Conservation (phyloP, 2,113 vertebrate species). For the Chaenocephalus aceratus region DNA sequence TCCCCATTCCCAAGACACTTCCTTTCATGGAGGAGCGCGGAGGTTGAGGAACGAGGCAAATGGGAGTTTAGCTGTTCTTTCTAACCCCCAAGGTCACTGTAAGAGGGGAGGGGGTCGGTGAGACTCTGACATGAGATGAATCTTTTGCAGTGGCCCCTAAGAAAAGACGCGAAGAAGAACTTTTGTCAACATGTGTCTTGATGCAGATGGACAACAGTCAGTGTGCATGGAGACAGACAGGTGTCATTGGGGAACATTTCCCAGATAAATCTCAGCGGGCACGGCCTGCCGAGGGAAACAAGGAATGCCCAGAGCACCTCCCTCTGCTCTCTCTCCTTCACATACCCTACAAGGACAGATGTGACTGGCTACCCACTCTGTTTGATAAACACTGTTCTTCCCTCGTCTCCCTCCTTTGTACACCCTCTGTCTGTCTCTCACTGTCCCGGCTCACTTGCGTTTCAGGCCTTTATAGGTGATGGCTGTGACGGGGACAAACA, state of each 20-base stretch:
- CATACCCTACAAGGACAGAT: conserved; percentile 84
- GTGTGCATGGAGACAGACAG: conserved; percentile 54
- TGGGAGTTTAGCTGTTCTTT: conserved; percentile 22
- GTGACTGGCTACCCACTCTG: conserved; percentile 75
- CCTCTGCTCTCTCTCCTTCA: conserved; percentile 59
- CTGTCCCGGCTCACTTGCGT: conserved; percentile 44
- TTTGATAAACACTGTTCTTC: conserved; percentile 81
- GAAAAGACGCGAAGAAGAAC: conserved; percentile 28
- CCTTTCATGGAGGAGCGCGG: conserved; percentile 59
- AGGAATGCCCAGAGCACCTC: conserved; percentile 68
- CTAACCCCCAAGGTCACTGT: conserved; percentile 27
- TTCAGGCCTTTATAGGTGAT: conserved; percentile 64
- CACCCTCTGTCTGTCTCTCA: conserved; percentile 53
- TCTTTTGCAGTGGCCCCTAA: conserved; percentile 1
- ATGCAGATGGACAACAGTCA: conserved; percentile 28
- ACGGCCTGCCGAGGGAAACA: conserved; percentile 53
- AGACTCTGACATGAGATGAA: neutral
- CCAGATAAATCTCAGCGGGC: conserved; percentile 48
- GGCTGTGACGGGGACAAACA: conserved; percentile 31
- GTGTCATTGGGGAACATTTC: conserved; percentile 64
- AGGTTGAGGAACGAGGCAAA: conserved; percentile 34
- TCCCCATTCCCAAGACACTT: conserved; percentile 40
- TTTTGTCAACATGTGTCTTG: conserved; percentile 19
- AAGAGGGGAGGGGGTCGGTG: neutral
- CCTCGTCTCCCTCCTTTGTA: conserved; percentile 64